Evolutionary conservation across 1,140 invertebrate genomes (phyloP), one percentile per base, ranked within the genome.

Genomic region (Eubasilissa regina): DNA sequence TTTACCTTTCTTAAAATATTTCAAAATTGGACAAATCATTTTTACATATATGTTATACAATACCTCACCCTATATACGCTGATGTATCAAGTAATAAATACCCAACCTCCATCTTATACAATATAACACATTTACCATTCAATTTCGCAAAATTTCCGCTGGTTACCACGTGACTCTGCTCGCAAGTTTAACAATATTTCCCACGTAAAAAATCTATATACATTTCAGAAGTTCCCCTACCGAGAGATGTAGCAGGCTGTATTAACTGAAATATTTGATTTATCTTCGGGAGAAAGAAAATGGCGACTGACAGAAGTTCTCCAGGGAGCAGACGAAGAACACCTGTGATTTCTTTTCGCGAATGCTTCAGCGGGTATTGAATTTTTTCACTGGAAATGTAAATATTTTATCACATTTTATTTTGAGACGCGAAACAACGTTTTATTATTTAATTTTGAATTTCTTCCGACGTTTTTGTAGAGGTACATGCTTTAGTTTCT

Each of bases 251-350:
- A 70, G 19, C 64, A 19, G 21, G 70, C 48, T 13, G 43, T 73
- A 73, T 73, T 73, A 73, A 55, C 70, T 73, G 70, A 73, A 73
- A 73, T 73, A 56, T 73, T 73, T 73, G 70, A 73, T 73, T 73
- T 56, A 73, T 73, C 48, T 73, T 17, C 53, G 13, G 53, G 17
- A 44, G 17, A 55, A 25, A 15, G 15, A 72, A 72, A 13, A 53
- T 35, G 48, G 35, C 11, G 51, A 11, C 12, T 73, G 70, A 44
- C 70, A 73, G 48, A 55, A 48, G 13, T 7, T 73, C 51, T 43
- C 48, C 15, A 12, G 70, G 70, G 47, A 35, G 19, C 11, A 55
- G 70, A 73, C 12, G 53, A 56, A 73, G 19, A 73, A 55, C 70
- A 73, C 70, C 70, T 73, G 70, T 55, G 70, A 73, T 55, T 56